Percentiles rank a stretch among this genome's conserved stretches.
Conservation (phyloP, 2,888 invertebrate species). For the Parnassius smintheus region DNA sequence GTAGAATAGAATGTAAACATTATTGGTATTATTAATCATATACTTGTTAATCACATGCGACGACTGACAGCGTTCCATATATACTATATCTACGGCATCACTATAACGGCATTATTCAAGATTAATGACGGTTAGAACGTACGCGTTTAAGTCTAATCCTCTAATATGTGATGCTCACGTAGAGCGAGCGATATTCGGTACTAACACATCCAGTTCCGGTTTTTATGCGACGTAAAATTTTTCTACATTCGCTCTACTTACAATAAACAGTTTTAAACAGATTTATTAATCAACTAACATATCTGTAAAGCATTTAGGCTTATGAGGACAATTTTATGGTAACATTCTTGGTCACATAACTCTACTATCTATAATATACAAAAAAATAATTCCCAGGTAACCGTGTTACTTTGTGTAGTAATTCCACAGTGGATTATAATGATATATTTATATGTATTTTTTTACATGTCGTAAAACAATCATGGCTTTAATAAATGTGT, state of each 20-base stretch:
- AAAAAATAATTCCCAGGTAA: too few relatives aligned
- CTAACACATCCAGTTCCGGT: conserved; percentile 42
- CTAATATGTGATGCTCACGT: conserved; percentile 37
- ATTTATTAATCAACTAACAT: background rate
- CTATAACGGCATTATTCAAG: conserved; percentile 60
- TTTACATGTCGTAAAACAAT: too few relatives aligned
- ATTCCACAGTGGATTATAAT: too few relatives aligned
- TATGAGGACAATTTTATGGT: too few relatives aligned
- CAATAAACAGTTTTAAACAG: background rate
- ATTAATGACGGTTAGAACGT: conserved; percentile 56
- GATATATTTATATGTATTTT: too few relatives aligned
- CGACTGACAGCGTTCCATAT: conserved; percentile 22
- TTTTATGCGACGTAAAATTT: conserved; percentile 28
- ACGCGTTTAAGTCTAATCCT: conserved; percentile 47
- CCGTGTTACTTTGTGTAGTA: too few relatives aligned
- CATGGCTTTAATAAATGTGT: too few relatives aligned
- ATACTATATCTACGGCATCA: conserved; percentile 25
- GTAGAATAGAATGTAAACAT: too few relatives aligned
- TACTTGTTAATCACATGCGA: background rate
- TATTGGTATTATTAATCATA: background rate
- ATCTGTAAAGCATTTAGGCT: background rate
- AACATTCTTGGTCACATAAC: too few relatives aligned
- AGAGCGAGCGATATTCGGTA: conserved; percentile 34
- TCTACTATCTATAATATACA: too few relatives aligned
- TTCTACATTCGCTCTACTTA: background rate